Conservation (phyloP, 2,888 invertebrate species). For the Caenorhabditis doughertyi region DNA sequence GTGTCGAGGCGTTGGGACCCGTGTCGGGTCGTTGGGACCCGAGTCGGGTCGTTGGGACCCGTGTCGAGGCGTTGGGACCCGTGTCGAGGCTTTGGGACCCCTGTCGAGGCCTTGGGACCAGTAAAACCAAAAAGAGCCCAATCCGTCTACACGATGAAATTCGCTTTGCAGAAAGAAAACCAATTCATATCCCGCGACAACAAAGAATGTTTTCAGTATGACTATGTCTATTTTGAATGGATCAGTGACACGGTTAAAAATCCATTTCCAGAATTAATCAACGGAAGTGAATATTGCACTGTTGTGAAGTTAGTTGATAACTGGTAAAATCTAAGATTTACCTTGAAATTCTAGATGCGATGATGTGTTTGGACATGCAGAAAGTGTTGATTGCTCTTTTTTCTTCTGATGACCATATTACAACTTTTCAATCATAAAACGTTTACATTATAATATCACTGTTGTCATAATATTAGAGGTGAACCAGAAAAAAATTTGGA, state of each 20-base stretch:
- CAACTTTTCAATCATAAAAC: too few relatives aligned
- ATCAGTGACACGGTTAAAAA: not conserved
- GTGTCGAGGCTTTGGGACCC: too few relatives aligned
- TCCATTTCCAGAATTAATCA: conserved; percentile 39
- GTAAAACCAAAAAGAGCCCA: too few relatives aligned
- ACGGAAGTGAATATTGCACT: conserved; percentile 26
- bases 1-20: too few relatives aligned
- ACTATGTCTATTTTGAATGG: conserved; percentile 40
- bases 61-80: too few relatives aligned
- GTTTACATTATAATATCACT: too few relatives aligned
- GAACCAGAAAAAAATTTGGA: not conserved
- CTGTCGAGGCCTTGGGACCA: too few relatives aligned
- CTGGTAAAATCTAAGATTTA: not conserved
- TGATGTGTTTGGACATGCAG: conserved; percentile 20
- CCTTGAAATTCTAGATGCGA: conserved; percentile 28
- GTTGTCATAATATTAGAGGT: too few relatives aligned
- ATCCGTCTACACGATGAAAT: too few relatives aligned
- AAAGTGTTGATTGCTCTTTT: conserved; percentile 29
- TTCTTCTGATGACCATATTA: too few relatives aligned
- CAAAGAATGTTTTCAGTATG: conserved; percentile 26
- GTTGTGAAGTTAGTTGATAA: conserved; percentile 12
- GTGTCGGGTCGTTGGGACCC: too few relatives aligned
- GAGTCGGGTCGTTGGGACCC: too few relatives aligned
- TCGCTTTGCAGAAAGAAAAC: conserved; percentile 35
- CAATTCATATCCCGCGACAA: not conserved